phyloP scores from a whole-genome alignment of 1,140 invertebrate genomes.

The Lamellibrachia luymesi region DNA sequence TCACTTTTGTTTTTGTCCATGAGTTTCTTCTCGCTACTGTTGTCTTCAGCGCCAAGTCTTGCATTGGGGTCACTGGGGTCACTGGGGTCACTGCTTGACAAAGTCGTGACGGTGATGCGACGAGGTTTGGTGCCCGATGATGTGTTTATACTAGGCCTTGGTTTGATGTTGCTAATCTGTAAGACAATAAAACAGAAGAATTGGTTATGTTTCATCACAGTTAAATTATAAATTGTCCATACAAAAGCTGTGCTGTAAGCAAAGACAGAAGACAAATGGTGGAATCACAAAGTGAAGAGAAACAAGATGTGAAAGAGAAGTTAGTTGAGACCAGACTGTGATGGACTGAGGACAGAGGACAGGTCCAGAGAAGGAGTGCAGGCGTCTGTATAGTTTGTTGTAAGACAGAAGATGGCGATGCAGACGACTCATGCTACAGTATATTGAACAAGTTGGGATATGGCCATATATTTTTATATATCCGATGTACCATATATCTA shows the following conservation, averaged over 20 bases:
- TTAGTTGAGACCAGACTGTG: background rate
- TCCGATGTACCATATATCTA: no score
- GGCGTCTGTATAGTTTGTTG: no score
- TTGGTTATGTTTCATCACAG: background rate
- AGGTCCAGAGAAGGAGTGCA: background rate
- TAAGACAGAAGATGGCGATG: no score
- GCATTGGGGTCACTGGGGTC: background rate
- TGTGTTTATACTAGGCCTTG: background rate
- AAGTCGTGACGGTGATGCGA: background rate
- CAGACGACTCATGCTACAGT: no score
- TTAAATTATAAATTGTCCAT: background rate
- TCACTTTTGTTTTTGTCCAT: background rate
- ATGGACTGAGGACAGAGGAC: background rate
- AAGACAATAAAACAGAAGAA: background rate
- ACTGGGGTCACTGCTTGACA: background rate
- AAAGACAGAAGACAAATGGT: no score
- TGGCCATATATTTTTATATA: no score
- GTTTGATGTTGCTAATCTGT: background rate
- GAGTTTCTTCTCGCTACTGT: background rate
- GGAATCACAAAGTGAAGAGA: background rate
- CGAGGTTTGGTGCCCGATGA: background rate
- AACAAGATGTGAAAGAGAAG: background rate
- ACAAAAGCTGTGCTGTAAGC: background rate
- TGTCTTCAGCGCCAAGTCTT: background rate
- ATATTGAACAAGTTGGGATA: no score